phyloP scores from a whole-genome alignment of 2,797 vertebrate species.

The Falco novaeseelandiae region DNA sequence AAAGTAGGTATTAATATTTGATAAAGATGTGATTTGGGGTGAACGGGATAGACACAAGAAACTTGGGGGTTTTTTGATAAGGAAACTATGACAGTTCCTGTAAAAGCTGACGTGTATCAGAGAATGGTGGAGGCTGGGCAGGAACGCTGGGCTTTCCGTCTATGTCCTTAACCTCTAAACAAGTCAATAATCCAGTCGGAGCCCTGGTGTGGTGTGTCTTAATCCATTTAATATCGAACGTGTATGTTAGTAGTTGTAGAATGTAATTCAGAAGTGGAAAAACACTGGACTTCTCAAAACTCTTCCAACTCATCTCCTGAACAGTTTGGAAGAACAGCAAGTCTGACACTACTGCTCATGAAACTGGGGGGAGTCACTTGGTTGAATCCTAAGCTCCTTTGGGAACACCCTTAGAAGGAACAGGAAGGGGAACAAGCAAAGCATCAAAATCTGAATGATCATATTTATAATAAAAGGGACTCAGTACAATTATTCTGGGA shows the following conservation, averaged over 20 bases:
- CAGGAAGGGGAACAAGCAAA: neutral
- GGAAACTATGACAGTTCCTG: neutral
- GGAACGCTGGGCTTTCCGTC: neutral
- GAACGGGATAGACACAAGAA: neutral
- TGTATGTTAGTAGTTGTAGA: neutral
- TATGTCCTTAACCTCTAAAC: neutral
- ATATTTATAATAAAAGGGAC: neutral
- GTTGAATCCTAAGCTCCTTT: neutral
- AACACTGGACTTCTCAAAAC: neutral
- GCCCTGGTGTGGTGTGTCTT: neutral
- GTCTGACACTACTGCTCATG: neutral
- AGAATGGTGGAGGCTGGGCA: neutral
- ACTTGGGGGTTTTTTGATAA: neutral
- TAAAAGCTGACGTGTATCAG: neutral
- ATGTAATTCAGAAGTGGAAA: neutral
- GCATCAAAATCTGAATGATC: neutral
- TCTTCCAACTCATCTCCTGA: neutral
- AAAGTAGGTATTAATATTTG: neutral
- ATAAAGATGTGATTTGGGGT: neutral
- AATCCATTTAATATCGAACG: fast-evolving
- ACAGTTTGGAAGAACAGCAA: neutral
- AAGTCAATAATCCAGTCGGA: neutral
- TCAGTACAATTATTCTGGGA: neutral
- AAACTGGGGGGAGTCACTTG: neutral
- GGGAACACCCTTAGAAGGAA: neutral